A percentile compares a stretch with the other conserved stretches of the same genome.
Evolutionary conservation across 2,113 vertebrate species (phyloP).

Genomic region (Microtus pennsylvanicus): DNA sequence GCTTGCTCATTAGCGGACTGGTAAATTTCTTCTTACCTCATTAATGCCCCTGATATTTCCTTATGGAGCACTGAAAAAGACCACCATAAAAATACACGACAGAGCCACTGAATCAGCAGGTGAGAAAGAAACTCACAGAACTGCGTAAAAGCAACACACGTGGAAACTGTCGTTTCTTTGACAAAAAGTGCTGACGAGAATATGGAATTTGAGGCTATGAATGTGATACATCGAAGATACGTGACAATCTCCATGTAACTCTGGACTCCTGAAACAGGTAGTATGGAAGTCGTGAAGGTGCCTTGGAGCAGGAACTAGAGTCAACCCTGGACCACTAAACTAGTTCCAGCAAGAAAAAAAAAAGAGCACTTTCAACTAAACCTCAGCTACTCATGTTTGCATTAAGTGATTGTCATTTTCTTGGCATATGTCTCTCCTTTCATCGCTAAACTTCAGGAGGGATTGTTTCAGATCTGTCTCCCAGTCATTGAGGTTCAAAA

Average conservation of each 20-base stretch:
- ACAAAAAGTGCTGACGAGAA: background rate
- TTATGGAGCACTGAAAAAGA: background rate
- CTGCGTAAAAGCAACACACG: background rate
- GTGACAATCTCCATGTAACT: background rate
- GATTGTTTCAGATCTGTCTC: conserved; percentile 49
- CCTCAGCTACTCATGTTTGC: conserved; percentile 38
- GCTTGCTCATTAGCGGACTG: background rate
- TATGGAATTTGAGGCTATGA: conserved; percentile 42
- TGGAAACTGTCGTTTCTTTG: background rate
- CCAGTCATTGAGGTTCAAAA: conserved; percentile 3
- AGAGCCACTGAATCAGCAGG: background rate
- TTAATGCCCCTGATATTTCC: background rate
- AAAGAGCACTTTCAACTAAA: background rate
- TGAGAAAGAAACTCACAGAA: background rate
- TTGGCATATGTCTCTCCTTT: conserved; percentile 59
- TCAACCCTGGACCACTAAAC: background rate
- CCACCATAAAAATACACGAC: background rate
- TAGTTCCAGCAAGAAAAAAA: conserved; percentile 32
- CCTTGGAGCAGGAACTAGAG: conserved; percentile 31
- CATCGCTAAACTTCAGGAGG: background rate
- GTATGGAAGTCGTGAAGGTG: background rate
- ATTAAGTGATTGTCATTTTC: conserved; percentile 45
- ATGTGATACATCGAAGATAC: background rate
- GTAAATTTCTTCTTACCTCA: background rate
- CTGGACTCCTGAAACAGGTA: conserved; percentile 8